Base-by-base conservation (phyloP, 2,113 vertebrate species). In the Trinectes maculatus region DNA sequence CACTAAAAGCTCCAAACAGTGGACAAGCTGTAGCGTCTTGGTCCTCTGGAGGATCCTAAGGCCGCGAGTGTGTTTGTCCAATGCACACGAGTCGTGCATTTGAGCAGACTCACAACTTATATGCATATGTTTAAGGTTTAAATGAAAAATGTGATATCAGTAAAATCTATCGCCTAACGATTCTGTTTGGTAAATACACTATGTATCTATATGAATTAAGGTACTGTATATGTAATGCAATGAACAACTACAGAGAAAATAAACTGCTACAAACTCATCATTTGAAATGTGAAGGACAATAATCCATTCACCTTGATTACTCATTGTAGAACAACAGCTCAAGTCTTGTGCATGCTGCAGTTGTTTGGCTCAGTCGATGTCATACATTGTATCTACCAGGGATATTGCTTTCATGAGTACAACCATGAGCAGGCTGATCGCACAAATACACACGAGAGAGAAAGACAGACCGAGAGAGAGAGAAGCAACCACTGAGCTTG, bases 1-100 rank as follows among this genome's bases (percentile, higher is more conserved):
- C 74, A 60, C 77, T 87, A 60, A 85, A 60, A 83, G 84, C 84
- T 82, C 72, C 37, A 36, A 39, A 74, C 52, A 52, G 11, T 42
- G 36, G 36, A 73, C 60, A 73, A 73, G 58, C 57, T 68, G 79
- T 39, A 72, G 74, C 64, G 37, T 82, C 42, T 31, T 13, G 28
- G 18, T 47, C 67, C 74, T 53, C 70, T 33, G 31, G 59, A 77
- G 66, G 68, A 76, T 54, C 33, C 43, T 29, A 26, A 33, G 63
- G 3, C 48, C 26, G 61, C 33, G 54, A 58, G 69, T 60, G 48
- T 75, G 57, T 69, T 68, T 71, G 67, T n/a, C 25, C 24, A 12
- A 3, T 46, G 3, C 49, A 39, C 33, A 28, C 16, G 57, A 43
- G 51, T 24, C 33, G 1, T 64, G 22, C 21, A 28, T 13, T 3